phyloP scores from a whole-genome alignment of 2,797 vertebrate genomes.

The Peromyscus attwateri region DNA sequence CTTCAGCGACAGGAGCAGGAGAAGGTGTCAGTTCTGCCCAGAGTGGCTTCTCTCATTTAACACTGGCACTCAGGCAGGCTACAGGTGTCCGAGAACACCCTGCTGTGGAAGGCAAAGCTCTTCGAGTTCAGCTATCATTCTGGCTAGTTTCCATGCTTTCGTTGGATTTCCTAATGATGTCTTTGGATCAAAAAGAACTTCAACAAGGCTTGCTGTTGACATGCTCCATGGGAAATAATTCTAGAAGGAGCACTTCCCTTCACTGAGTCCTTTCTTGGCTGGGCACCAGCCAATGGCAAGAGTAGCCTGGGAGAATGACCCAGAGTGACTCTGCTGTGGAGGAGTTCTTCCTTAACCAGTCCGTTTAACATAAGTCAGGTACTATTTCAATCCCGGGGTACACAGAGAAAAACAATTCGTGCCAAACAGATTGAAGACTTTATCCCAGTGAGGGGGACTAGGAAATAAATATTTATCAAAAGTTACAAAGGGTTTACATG shows the following conservation, averaged over 20 bases:
- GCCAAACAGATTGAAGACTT: not conserved
- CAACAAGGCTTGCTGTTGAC: not conserved
- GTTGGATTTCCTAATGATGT: not conserved
- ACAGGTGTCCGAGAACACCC: not conserved
- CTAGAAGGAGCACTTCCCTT: not conserved
- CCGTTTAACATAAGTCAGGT: not conserved
- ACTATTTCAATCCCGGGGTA: not conserved
- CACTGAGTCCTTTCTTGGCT: not conserved
- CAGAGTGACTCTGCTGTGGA: not conserved
- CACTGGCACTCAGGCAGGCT: not conserved
- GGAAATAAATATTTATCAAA: not conserved
- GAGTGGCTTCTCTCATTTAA: not conserved
- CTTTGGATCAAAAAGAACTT: conserved; percentile 35
- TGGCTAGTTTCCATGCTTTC: not conserved
- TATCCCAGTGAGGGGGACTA: not conserved
- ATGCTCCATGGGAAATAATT: not conserved
- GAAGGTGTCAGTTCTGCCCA: not conserved
- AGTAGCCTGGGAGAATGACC: not conserved
- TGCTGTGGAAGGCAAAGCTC: not conserved
- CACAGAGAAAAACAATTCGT: not conserved
- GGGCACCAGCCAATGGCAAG: not conserved
- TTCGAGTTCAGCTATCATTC: not conserved
- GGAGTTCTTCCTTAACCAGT: not conserved
- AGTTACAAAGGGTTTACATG: not conserved
- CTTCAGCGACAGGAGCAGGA: not conserved